Evolutionary conservation across 2,113 vertebrate genomes (phyloP).

Genomic region (Eulacestoma nigropectus): DNA sequence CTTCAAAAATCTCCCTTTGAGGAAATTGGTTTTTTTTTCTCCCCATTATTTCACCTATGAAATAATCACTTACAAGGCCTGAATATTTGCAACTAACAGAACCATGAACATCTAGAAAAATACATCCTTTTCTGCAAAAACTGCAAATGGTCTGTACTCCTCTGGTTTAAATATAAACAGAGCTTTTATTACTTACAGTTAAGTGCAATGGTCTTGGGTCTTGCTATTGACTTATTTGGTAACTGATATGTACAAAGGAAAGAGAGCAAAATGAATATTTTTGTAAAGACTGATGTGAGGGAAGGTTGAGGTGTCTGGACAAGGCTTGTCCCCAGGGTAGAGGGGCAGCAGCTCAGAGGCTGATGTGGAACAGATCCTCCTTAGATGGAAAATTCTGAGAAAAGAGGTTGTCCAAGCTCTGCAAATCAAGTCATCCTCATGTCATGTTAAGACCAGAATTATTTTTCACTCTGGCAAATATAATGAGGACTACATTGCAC

Average conservation of each 20-base stretch:
- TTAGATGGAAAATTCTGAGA: not conserved
- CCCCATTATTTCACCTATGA: not conserved
- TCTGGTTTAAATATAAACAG: not conserved
- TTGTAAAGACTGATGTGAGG: not conserved
- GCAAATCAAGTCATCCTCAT: not conserved
- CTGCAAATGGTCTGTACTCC: not conserved
- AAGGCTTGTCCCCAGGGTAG: not conserved
- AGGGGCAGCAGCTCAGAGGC: not conserved
- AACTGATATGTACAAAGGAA: not conserved
- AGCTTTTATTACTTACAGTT: not conserved
- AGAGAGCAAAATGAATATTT: not conserved
- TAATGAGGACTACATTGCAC: not conserved
- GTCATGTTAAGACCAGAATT: not conserved
- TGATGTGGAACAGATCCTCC: not conserved
- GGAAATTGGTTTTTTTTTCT: accelerated
- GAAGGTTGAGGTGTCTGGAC: not conserved
- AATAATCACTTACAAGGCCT: not conserved
- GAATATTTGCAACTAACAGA: not conserved
- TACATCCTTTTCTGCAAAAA: not conserved
- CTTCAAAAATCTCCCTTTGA: not conserved
- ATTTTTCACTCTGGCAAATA: not conserved
- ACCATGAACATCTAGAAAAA: not conserved
- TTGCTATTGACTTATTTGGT: not conserved
- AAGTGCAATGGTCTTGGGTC: not conserved
- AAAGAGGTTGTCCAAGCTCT: not conserved